Base-by-base conservation (phyloP, 30 jellyfish, hydroid and myxozoan genomes). In the Catostylus mosaicus region DNA sequence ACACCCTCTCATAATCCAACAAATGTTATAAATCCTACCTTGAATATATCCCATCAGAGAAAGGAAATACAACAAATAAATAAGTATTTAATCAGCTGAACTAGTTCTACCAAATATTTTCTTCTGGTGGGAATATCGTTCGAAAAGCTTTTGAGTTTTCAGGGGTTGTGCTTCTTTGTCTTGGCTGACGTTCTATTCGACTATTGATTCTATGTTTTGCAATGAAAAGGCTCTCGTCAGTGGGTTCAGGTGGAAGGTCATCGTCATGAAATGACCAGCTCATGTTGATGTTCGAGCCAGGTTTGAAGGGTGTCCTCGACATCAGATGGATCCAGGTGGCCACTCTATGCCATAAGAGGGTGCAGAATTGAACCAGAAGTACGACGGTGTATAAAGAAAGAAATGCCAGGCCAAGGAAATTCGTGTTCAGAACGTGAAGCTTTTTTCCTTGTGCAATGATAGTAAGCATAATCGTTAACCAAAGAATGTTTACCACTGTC, bases 251-350 rank as follows among this genome's bases (percentile, higher is more conserved):
- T 12, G 94, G 97, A 18, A 94, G 70, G 46, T 94, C 99, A 23
- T 83, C 97, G 60, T 94, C 97, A 62, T 88, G 86, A 72, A 88
- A 94, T 24, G 97, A 84, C 99, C 99, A 94, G 56, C 88, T 83
- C 90, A 81, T 78, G 69, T 80, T 83, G 64, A 66, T 75, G 2
- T 73, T 87, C 20, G 85, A 76, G 37, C 99, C 99, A 34, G 97
- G 97, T 62, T 64, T 88, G 80, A 94, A 94, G 16, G 99, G 99
- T 3, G 96, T 88, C 27, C 99, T 94, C 24, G 99, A 90, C 78
- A 94, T 54, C 74, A 75, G 73, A 77, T 94, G 99, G 63, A 94
- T 74, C 99, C 99, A 94, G 19, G 97, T 94, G 30, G 69, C 89
- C 27, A 84, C 90, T 9, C 99, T 92, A 59, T 94, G 99, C 80